These are phyloP conservation scores for Archips xylosteana DNA, from an alignment of 2,888 invertebrate genomes.

Conservation along the genomic window DNA sequence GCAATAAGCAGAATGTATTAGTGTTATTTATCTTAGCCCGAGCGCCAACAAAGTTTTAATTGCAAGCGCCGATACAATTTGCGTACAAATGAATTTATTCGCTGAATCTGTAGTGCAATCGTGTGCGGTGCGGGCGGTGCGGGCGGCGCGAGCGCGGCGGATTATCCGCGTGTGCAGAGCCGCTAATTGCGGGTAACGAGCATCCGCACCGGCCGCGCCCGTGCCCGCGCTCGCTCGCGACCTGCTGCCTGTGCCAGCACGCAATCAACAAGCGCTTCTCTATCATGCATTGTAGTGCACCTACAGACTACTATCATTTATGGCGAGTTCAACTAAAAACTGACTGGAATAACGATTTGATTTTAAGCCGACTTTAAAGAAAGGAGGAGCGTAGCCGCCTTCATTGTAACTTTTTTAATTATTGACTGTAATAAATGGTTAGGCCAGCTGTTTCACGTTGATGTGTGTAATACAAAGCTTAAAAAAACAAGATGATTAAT, in stretches of 20 bases:
- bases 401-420: too few species aligned
- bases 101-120: constrained; percentile 82
- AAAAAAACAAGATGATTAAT: too few species aligned
- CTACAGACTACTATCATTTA: constrained; percentile 1
- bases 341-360: neutral
- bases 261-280: constrained; percentile 49
- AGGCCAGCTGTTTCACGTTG: too few species aligned
- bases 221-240: constrained; percentile 41
- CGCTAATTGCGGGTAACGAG: constrained; percentile 82
- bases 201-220: constrained; percentile 52
- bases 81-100: constrained; percentile 86
- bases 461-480: too few species aligned
- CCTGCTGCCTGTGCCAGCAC: constrained; percentile 41
- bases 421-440: neutral
- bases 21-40: constrained; percentile 85
- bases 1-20: constrained; percentile 85
- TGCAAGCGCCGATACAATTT: constrained; percentile 86
- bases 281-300: constrained; percentile 23
- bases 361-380: neutral
- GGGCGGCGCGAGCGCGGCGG: constrained; percentile 62
- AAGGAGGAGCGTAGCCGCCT: too few species aligned
- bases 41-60: constrained; percentile 85
- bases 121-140: constrained; percentile 59
- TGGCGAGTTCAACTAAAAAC: neutral
- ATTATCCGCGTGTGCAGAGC: constrained; percentile 79